Evolutionary conservation across 2,888 invertebrate species (phyloP).

Genomic region (Xylota segnis): DNA sequence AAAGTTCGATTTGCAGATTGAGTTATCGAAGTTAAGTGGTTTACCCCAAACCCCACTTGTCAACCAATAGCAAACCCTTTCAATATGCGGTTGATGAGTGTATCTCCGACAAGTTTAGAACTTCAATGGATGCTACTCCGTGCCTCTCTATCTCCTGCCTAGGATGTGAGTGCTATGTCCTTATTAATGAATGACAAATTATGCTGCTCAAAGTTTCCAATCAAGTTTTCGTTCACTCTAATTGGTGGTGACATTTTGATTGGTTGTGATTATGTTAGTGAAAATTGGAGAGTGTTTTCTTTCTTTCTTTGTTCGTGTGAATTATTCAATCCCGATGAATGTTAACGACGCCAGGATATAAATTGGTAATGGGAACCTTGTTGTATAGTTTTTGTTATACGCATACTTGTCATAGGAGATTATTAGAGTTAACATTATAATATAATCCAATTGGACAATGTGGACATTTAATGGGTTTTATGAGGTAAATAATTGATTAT

Average conservation of each 20-base stretch:
- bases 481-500: background rate
- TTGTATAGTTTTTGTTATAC: background rate
- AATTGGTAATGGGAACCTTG: conserved; percentile 7
- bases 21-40: conserved; percentile 38
- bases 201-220: conserved; percentile 43
- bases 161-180: conserved; percentile 8
- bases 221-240: conserved; percentile 34
- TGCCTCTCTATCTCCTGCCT: background rate
- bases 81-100: background rate
- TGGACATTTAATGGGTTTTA: background rate
- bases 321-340: conserved; percentile 24
- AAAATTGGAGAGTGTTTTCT: conserved; percentile 31
- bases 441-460: background rate
- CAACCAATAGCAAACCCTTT: background rate
- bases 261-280: conserved; percentile 29
- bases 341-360: background rate
- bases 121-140: conserved; percentile 6
- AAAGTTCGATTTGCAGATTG: conserved; percentile 36
- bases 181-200: conserved; percentile 43
- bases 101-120: background rate
- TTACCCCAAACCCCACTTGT: conserved; percentile 3
- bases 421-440: conserved; percentile 22
- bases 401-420: background rate
- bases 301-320: background rate
- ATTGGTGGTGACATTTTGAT: conserved; percentile 45